Conservation (phyloP, 2,888 invertebrate genomes). For the Scotopteryx bipunctaria region DNA sequence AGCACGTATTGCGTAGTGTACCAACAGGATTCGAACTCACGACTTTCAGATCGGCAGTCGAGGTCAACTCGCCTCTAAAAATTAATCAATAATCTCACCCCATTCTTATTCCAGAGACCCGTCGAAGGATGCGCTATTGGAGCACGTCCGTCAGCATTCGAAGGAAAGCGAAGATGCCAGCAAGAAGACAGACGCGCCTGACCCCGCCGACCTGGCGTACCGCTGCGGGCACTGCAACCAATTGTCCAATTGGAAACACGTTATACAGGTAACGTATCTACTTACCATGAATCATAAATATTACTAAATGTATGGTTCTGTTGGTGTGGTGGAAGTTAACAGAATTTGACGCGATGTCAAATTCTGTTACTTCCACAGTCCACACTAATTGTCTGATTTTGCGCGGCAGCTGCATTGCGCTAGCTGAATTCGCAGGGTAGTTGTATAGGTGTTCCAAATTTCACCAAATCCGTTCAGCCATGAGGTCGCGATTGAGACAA, state of each 20-base stretch:
- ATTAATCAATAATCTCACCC: constrained; percentile 9
- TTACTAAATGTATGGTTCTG: background rate
- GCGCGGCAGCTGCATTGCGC: too few species aligned
- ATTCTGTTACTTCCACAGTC: too few species aligned
- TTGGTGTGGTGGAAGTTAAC: background rate
- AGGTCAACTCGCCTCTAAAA: too few species aligned
- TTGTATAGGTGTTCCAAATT: too few species aligned
- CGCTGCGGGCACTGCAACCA: constrained; percentile 92
- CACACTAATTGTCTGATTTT: too few species aligned
- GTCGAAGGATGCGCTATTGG: constrained; percentile 74
- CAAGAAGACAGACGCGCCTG: constrained; percentile 66
- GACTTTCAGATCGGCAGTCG: too few species aligned
- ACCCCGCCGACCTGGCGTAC: constrained; percentile 78
- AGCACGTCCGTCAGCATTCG: constrained; percentile 76
- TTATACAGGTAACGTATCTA: constrained; percentile 86
- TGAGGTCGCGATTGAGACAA: too few species aligned
- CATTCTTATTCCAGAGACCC: constrained; percentile 64
- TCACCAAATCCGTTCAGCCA: too few species aligned
- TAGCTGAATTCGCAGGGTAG: too few species aligned
- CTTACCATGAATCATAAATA: background rate
- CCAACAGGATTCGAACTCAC: too few species aligned
- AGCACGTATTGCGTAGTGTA: too few species aligned
- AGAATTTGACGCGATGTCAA: too few species aligned
- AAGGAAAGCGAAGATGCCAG: constrained; percentile 52
- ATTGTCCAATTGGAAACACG: constrained; percentile 93